Conservation (phyloP, 1,140 invertebrate species). For the Cylas formicarius region DNA sequence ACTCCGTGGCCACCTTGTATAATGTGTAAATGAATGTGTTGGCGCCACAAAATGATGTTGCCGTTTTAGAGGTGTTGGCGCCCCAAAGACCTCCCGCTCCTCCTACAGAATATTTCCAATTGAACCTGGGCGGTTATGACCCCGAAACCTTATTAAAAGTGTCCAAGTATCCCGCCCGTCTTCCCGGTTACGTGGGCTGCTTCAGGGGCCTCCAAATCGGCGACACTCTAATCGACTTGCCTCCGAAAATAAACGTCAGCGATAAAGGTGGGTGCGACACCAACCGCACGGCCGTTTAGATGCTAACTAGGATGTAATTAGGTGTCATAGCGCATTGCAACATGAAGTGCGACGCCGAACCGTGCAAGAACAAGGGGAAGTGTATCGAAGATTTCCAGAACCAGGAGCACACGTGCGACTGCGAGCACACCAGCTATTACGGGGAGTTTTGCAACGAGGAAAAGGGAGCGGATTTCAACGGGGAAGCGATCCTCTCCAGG, state of each 20-base stretch:
- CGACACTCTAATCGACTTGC: constrained; percentile 66
- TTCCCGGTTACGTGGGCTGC: constrained; percentile 73
- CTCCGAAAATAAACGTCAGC: constrained; percentile 56
- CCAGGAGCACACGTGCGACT: constrained; percentile 77
- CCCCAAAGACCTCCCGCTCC: constrained; percentile 75
- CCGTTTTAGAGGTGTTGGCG: constrained; percentile 66
- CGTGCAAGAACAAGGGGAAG: constrained; percentile 79
- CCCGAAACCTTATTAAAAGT: constrained; percentile 60
- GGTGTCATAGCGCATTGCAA: constrained; percentile 74
- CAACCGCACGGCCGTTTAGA: neutral
- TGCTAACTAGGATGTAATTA: constrained; percentile 21
- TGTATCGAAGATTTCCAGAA: constrained; percentile 86
- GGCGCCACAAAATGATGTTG: no score
- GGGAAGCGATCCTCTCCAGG: constrained; percentile 70
- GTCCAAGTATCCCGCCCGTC: constrained; percentile 48
- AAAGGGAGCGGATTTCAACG: constrained; percentile 81
- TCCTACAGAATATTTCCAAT: constrained; percentile 78
- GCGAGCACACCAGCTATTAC: constrained; percentile 80
- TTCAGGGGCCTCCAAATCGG: constrained; percentile 83
- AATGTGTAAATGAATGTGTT: no score
- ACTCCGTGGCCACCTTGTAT: no score
- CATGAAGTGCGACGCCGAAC: constrained; percentile 80
- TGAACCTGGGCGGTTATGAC: constrained; percentile 83
- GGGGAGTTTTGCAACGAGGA: constrained; percentile 70
- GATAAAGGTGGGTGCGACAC: constrained; percentile 53